Percentiles rank a stretch among this genome's conserved stretches.
Conservation (phyloP, 2,113 vertebrate species). For the Campylomormyrus numenius region DNA sequence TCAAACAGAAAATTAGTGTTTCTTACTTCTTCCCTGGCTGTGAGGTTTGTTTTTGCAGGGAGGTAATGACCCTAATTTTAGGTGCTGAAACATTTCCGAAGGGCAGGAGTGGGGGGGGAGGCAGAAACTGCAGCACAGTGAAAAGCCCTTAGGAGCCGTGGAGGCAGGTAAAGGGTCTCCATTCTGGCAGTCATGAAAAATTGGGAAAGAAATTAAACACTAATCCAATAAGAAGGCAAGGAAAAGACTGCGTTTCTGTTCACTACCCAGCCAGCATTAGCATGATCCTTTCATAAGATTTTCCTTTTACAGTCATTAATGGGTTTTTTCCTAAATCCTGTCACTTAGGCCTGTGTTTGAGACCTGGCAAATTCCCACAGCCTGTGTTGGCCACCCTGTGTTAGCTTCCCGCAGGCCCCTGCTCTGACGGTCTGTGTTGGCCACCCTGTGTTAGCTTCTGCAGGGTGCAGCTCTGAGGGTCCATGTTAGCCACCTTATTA, state of each 20-base stretch:
- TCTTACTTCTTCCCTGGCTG: constrained; percentile 38
- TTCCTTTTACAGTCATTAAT: background rate
- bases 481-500: too few species aligned
- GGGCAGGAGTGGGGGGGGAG: constrained; percentile 18
- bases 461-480: background rate
- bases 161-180: background rate
- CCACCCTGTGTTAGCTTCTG: too few species aligned
- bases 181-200: background rate
- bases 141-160: constrained; percentile 18
- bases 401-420: background rate
- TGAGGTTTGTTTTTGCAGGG: constrained; percentile 49
- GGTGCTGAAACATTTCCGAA: constrained; percentile 44
- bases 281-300: background rate
- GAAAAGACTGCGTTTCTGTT: background rate
- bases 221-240: background rate
- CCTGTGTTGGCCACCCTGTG: background rate
- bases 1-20: constrained; percentile 30
- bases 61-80: constrained; percentile 49
- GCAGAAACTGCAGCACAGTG: constrained; percentile 29
- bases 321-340: background rate
- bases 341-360: background rate
- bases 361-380: background rate
- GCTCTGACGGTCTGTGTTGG: background rate
- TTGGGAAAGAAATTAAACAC: background rate
- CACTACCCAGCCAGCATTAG: background rate